Base-by-base conservation (phyloP, 2,888 invertebrate genomes). In the Sialis fuliginosa region DNA sequence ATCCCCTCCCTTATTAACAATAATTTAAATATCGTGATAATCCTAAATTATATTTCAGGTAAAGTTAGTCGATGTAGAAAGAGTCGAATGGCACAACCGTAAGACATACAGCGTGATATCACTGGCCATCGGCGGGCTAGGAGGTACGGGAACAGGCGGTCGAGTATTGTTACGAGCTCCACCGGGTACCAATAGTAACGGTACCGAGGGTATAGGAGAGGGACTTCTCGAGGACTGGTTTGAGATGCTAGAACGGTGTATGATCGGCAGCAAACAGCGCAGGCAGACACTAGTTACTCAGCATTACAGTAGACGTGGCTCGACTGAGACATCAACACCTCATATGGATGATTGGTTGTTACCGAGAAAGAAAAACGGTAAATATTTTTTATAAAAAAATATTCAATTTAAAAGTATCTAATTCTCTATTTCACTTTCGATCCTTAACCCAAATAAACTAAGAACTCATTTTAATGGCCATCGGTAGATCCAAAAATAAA, bases 191-290 rank as follows among this genome's bases (percentile, higher is more conserved):
- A 42, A 34, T 12, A 30, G 33, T 13, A 42, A 13, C 31, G 34
- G 54, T 64, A 51, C 64, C 64, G 22, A 22, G 4, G 22, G 22
- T 2, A 22, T 22, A 22, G 46, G 63, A 61, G 47, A 39, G 44
- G 72, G 74, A 51, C 75, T 74, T 44, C 63, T 77, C 40, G 76
- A 77, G 60, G 76, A 77, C 59, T 77, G 77, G 76, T 75, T 75
- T 58, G 75, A 77, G 59, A 62, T 75, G 50, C 61, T 77, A 44
- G 76, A 77, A 68, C 77, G 78, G 61, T 77, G 77, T 57, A 75
- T 72, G 54, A 60, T 73, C 56, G 71, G 71, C 52, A 77, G 77
- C 53, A 78, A 78, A 58, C 77, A 77, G 57, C 65, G 77, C 41
- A 64, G 77, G 47, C 68, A 68, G 54, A 75, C 74, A 5, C 61